These are phyloP conservation scores for Pteropus alecto DNA, from an alignment of 2,113 vertebrate species.

Conservation along the genomic window DNA sequence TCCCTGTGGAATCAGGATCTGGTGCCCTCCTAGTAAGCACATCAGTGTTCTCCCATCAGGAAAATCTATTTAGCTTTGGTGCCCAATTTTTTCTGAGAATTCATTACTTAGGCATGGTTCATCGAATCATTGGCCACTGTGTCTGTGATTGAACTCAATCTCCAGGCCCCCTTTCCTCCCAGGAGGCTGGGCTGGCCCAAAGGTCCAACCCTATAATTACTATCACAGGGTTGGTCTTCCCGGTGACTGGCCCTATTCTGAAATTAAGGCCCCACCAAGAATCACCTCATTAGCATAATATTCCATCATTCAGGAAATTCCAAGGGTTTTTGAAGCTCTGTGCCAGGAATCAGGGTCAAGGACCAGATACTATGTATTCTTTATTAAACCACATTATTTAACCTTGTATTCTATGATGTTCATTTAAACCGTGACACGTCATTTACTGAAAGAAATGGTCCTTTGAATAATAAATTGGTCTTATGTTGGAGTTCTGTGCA, in stretches of 20 bases:
- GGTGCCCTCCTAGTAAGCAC: background rate
- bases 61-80: background rate
- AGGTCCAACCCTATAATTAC: background rate
- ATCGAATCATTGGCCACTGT: background rate
- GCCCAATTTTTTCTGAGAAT: background rate
- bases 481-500: background rate
- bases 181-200: background rate
- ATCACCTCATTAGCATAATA: background rate
- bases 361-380: background rate
- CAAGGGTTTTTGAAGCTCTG: background rate
- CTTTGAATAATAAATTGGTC: background rate
- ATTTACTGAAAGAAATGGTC: conserved; percentile 24
- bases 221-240: background rate
- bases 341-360: background rate
- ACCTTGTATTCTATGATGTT: conserved; percentile 5
- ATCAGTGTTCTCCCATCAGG: background rate
- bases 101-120: background rate
- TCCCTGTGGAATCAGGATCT: background rate
- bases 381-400: background rate
- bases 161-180: background rate
- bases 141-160: background rate
- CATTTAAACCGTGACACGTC: background rate
- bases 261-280: background rate
- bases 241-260: background rate
- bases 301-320: background rate